These are phyloP conservation scores for Plotosus lineatus DNA, from an alignment of 2,113 vertebrate genomes.

Conservation along the genomic window DNA sequence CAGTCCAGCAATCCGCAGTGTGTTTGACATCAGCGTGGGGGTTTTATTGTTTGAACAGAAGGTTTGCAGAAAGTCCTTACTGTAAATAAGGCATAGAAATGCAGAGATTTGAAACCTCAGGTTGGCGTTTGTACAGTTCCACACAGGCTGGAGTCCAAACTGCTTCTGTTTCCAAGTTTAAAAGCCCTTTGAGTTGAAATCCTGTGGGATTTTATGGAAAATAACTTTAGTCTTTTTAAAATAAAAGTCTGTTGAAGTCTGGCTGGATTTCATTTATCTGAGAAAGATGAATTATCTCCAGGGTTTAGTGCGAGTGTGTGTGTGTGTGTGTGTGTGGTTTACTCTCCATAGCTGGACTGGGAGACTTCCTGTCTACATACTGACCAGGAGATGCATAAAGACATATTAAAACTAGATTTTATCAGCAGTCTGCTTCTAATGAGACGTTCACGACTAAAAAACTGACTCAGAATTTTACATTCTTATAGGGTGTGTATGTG, in stretches of 20 bases:
- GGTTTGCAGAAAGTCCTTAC: neutral
- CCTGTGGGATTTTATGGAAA: slow-evolving; percentile 33
- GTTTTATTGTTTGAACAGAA: neutral
- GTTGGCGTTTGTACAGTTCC: neutral
- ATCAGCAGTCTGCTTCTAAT: neutral
- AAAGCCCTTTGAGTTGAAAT: neutral
- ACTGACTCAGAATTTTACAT: neutral
- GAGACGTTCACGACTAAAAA: neutral
- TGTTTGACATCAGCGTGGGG: neutral
- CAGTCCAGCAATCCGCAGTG: neutral
- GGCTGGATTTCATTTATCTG: neutral
- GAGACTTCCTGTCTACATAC: neutral
- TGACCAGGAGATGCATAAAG: neutral
- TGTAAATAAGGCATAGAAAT: neutral
- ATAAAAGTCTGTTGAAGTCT: slow-evolving; percentile 39
- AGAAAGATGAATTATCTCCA: slow-evolving; percentile 34
- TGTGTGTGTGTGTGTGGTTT: slow-evolving; percentile 57
- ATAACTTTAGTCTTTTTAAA: slow-evolving; percentile 40
- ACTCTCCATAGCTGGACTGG: neutral
- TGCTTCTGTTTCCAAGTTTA: slow-evolving; percentile 20
- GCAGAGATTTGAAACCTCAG: neutral
- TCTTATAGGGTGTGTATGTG: neutral
- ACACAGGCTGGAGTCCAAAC: neutral
- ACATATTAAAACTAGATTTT: neutral
- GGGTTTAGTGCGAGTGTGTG: slow-evolving; percentile 46